Conservation (phyloP, 2,797 vertebrate genomes). For the Trichosurus vulpecula region DNA sequence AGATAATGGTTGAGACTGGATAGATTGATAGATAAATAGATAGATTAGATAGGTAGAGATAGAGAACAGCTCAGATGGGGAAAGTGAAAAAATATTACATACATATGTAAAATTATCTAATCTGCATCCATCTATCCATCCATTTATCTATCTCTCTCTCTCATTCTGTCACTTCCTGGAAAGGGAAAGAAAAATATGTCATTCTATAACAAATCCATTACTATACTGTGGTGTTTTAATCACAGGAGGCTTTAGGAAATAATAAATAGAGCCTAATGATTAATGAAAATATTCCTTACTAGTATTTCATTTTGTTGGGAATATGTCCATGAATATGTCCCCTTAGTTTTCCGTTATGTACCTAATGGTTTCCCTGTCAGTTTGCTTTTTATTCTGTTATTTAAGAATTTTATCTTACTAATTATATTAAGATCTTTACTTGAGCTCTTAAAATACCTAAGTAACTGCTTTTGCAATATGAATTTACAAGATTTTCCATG, state of each 20-base stretch:
- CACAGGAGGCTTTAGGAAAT: neutral
- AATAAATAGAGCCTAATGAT: slow-evolving; percentile 27
- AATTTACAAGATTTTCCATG: slow-evolving; percentile 37
- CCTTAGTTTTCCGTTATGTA: neutral
- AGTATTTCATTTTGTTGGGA: neutral
- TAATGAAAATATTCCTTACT: neutral
- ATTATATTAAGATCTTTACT: neutral
- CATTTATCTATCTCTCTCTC: neutral
- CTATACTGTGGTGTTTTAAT: slow-evolving; percentile 16
- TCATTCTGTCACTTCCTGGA: neutral
- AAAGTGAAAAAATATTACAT: neutral
- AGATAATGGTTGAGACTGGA: neutral
- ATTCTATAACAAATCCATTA: slow-evolving; percentile 20
- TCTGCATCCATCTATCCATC: neutral
- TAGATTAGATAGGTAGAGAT: neutral
- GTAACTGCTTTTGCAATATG: neutral
- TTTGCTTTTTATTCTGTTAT: neutral
- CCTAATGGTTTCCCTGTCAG: neutral
- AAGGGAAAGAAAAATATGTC: neutral
- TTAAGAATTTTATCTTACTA: slow-evolving; percentile 29
- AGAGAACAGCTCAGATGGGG: neutral
- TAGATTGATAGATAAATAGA: too few species aligned
- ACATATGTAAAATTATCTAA: neutral
- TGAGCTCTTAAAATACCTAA: neutral
- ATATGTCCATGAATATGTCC: slow-evolving; percentile 12